Base-by-base conservation (phyloP, 2,888 invertebrate genomes). In the Campoplex capitator region DNA sequence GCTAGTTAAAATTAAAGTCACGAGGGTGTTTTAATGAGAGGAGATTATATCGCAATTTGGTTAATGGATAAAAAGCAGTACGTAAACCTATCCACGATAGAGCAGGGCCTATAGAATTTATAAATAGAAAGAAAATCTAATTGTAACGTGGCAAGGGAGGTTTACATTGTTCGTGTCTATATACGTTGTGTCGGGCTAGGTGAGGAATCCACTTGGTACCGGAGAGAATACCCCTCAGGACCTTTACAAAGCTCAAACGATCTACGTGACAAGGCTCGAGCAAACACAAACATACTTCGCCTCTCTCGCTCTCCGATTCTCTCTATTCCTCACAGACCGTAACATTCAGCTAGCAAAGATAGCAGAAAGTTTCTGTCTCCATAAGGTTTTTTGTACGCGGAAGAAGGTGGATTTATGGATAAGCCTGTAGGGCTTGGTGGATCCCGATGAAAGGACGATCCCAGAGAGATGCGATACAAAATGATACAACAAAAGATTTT, bases 251-350 rank as follows among this genome's bases (percentile, higher is more conserved):
- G 80, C 76, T 86, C 79, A 83, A 83, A 86, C 86, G 80, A 83
- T 86, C 83, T 86, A 86, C 86, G 86, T 83, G 86, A 86, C 86
- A 86, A 86, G 79, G 71, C 86, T 83, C 82, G 58, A 48, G 86
- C 73, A 83, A 86, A 80, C 77, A 58, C 70, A 45, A 67, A 28
- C 28, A 56, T 58, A 58, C 35, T 35, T 18, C 9, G 8, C 35
- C 45, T 28, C 62, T 62, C 18, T 42, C 48, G 45, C 51, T 16
- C 48, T 71, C 56, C 16, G 54, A 65, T 54, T 74, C 54, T 78
- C 74, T 75, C 78, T 78, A 51, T 67, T 75, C 2, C 32, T 16
- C 32, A 16, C 16, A 32, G 65, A 76, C 62, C 75, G 67, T 65
- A 68, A 79, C 35, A 68, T 42, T 80, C 32, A 62, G 58, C 67